Percentiles rank a stretch among this genome's conserved stretches.
phyloP scores from a whole-genome alignment of 2,888 invertebrate species.

The Smittia sp. region DNA sequence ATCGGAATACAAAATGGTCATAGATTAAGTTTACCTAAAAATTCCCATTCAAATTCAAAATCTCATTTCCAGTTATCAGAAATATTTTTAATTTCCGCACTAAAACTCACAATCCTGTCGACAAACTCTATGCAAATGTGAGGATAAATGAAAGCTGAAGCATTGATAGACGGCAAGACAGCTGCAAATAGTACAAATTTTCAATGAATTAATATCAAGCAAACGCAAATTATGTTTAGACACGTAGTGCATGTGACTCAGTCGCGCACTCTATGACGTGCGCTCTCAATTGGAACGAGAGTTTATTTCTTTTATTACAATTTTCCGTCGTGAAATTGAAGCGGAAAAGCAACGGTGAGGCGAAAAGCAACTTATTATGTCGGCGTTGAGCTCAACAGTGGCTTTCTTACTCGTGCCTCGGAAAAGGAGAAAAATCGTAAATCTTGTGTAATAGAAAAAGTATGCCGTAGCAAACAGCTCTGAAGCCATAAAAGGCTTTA shows the following conservation, averaged over 20 bases:
- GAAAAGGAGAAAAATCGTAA: not conserved
- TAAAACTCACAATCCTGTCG: too few relatives aligned
- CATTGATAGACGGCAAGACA: too few relatives aligned
- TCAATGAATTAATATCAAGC: too few relatives aligned
- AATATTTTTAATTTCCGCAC: too few relatives aligned
- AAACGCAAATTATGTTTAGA: not conserved
- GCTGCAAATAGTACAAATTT: too few relatives aligned
- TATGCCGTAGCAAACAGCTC: not conserved
- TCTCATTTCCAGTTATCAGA: too few relatives aligned
- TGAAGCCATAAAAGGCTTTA: not conserved
- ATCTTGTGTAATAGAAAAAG: not conserved
- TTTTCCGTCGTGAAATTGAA: constrained; percentile 8
- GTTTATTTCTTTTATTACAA: not conserved
- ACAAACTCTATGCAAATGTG: too few relatives aligned
- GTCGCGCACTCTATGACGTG: not conserved
- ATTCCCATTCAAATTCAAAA: too few relatives aligned
- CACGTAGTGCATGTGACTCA: not conserved
- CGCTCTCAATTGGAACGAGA: not conserved
- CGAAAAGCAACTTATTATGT: not conserved
- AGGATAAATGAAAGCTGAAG: too few relatives aligned
- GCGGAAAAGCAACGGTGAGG: not conserved
- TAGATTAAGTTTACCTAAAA: too few relatives aligned
- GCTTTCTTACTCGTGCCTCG: not conserved
- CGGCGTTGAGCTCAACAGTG: not conserved
- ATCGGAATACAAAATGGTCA: too few relatives aligned